Evolutionary conservation across 2,113 vertebrate species (phyloP), one percentile per base, ranked within the genome.

Genomic region (Colistium nudipinnis): DNA sequence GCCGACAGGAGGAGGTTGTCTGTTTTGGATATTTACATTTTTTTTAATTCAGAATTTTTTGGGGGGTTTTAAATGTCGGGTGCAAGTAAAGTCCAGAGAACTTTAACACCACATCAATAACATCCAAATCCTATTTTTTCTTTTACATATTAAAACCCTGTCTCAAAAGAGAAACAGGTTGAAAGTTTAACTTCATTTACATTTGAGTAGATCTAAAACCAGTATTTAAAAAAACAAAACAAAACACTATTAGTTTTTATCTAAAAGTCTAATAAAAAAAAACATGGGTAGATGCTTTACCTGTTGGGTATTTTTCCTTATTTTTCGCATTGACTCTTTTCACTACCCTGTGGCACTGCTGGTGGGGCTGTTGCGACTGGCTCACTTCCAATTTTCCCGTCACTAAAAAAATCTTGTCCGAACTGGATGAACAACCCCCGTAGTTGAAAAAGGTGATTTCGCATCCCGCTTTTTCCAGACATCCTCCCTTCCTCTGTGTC

Each of bases 371-470:
- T 1, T 9, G n/a, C 0, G 10, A 36, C 10, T 12, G 41, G 47
- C 44, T 41, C 41, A 41, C 51, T 22, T 24, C 30, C 7, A 13
- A 8, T 63, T 70, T 62, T 17, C 14, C 70, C 31, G 48, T 4
- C 17, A 30, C 59, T 44, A 70, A 74, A 48, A 63, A 48, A 63
- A 51, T 13, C 53, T 63, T 14, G 38, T 55, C 51, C 41, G 41
- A 52, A 76, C 60, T 70, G 44, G 48, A 60, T 36, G 24, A 69
- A 67, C 44, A 67, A 70, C 66, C 7, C 20, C 2, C 6, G 33
- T 25, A 19, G 63, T 70, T 39, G n/a, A n/a, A 70, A 55, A 70
- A 73, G 81, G 62, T 79, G 68, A 63, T 57, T 74, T 52, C 57
- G 60, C 30, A 8, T 56, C 72, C 64, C 62, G 60, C 69, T 25